Evolutionary conservation across 1,140 invertebrate genomes (phyloP).

Genomic region (Oedothorax gibbosus): DNA sequence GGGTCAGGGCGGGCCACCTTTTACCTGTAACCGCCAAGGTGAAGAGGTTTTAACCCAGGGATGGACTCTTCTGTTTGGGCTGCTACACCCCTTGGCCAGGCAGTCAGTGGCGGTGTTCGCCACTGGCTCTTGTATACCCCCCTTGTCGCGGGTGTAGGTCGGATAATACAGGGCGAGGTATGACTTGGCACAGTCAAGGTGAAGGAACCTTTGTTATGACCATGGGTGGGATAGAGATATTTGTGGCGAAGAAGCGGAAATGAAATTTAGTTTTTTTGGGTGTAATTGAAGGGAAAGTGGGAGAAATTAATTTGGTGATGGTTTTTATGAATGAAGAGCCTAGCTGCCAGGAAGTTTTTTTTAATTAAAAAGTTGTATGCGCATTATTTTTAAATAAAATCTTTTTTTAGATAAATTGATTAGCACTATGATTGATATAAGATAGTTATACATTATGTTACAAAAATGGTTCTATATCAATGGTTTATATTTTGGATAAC

Average conservation of each 20-base stretch:
- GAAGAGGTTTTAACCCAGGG: constrained; percentile 59
- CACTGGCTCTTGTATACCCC: constrained; percentile 19
- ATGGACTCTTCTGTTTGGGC: constrained; percentile 39
- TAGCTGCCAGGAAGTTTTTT: too few relatives aligned
- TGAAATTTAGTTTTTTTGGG: neutral
- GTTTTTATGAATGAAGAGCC: too few relatives aligned
- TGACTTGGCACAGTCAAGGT: constrained; percentile 42
- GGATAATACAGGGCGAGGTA: constrained; percentile 52
- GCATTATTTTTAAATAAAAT: too few relatives aligned
- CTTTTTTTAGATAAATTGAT: too few relatives aligned
- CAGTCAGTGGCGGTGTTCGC: constrained; percentile 29
- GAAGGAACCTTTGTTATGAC: constrained; percentile 51
- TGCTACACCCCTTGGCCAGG: constrained; percentile 23
- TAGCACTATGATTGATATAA: too few relatives aligned
- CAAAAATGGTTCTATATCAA: too few relatives aligned
- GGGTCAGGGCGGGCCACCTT: constrained; percentile 52
- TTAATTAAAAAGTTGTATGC: too few relatives aligned
- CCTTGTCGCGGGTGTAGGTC: constrained; percentile 43
- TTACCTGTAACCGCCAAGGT: constrained; percentile 39
- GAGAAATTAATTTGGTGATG: too few relatives aligned
- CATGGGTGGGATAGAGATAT: constrained; percentile 21
- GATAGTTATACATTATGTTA: too few relatives aligned
- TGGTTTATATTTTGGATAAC: too few relatives aligned
- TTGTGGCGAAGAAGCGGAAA: neutral
- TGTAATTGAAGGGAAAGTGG: too few relatives aligned